A percentile compares a stretch with the other conserved stretches of the same genome.
Evolutionary conservation across 92 coral and sea anemone genomes (phyloP).

Genomic region (Meandrina meandrites): DNA sequence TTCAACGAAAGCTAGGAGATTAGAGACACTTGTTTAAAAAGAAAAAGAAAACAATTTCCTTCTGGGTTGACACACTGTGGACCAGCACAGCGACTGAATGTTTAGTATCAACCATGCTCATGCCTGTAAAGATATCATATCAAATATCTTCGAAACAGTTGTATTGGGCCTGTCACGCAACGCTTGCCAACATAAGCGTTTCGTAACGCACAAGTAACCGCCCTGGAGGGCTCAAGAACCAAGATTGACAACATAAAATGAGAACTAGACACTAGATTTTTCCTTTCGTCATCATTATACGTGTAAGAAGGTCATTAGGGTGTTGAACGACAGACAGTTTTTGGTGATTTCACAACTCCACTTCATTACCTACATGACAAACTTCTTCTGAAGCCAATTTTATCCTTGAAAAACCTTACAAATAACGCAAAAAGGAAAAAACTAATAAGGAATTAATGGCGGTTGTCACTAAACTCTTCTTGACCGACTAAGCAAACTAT

Average conservation of each 20-base stretch:
- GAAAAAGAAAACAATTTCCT: no score
- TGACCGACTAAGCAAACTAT: background rate
- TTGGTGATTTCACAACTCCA: background rate
- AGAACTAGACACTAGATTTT: no score
- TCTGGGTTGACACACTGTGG: background rate
- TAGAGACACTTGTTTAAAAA: background rate
- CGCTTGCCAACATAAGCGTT: background rate
- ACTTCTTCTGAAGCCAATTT: background rate
- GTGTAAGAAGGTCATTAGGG: no score
- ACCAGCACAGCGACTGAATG: conserved; percentile 20
- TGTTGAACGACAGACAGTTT: background rate
- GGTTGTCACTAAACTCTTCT: background rate
- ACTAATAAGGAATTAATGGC: background rate
- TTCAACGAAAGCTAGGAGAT: background rate
- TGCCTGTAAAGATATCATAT: background rate
- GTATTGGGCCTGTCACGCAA: background rate
- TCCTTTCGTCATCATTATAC: no score
- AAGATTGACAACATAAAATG: background rate
- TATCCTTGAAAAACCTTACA: background rate
- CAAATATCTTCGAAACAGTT: background rate
- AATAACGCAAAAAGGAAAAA: background rate
- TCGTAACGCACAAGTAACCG: background rate
- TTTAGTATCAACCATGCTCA: background rate
- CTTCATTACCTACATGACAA: background rate
- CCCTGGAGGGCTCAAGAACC: background rate